Conservation (phyloP, 1,140 invertebrate species). For the Chymomyza costata region DNA sequence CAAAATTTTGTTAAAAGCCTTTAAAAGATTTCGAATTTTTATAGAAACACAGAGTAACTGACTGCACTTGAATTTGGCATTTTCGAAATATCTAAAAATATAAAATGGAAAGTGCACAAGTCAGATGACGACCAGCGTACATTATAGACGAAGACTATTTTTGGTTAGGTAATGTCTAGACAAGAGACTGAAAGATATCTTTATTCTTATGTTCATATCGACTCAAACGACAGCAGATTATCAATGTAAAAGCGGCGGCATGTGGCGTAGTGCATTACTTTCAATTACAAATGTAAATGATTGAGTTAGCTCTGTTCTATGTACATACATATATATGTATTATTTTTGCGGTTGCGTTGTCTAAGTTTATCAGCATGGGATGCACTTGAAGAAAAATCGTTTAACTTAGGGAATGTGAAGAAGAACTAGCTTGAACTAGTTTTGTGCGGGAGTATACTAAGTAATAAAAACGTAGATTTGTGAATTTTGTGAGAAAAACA, state of each 20-base stretch:
- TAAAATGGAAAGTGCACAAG: background rate
- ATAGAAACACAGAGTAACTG: conserved; percentile 14
- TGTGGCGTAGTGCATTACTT: background rate
- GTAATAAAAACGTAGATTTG: too few species aligned
- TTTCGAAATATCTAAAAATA: conserved; percentile 51
- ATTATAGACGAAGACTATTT: conserved; percentile 39
- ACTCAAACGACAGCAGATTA: conserved; percentile 31
- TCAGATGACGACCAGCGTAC: conserved; percentile 26
- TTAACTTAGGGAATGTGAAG: too few species aligned
- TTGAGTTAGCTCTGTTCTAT: conserved; percentile 4
- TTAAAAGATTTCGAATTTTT: conserved; percentile 2
- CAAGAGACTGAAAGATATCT: too few species aligned
- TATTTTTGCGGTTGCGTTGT: conserved; percentile 33
- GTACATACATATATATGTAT: too few species aligned
- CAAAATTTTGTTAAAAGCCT: conserved; percentile 19
- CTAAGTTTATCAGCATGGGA: conserved; percentile 22
- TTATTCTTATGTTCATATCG: conserved; percentile 28
- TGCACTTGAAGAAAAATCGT: conserved; percentile 26
- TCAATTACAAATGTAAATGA: background rate
- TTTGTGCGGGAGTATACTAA: too few species aligned
- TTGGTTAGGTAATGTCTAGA: conserved; percentile 51
- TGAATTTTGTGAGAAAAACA: too few species aligned
- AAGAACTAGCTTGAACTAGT: too few species aligned
- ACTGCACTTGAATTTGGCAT: conserved; percentile 55
- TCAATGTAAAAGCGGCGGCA: conserved; percentile 57